A percentile compares a stretch with the other conserved stretches of the same genome.
Evolutionary conservation across 2,113 vertebrate species (phyloP).

Genomic region (Setophaga coronata): DNA sequence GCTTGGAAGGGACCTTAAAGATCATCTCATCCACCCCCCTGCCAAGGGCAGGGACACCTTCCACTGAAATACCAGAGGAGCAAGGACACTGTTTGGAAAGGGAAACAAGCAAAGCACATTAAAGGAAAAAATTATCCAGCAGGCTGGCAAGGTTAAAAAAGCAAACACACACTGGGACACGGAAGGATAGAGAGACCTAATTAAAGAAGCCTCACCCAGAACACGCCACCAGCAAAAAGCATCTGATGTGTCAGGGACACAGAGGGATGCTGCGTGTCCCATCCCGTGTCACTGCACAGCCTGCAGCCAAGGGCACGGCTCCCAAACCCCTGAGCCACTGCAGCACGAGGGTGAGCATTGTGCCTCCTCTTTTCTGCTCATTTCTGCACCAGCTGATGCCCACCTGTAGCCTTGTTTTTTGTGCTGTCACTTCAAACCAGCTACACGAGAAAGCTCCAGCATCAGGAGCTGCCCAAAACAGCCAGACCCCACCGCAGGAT

Average conservation of each 20-base stretch:
- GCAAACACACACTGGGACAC: neutral
- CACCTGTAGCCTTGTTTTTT: neutral
- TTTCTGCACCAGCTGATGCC: neutral
- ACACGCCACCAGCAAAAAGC: neutral
- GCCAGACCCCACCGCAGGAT: neutral
- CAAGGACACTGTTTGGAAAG: neutral
- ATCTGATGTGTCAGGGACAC: neutral
- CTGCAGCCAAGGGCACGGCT: neutral
- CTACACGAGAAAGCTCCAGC: neutral
- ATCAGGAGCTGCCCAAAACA: neutral
- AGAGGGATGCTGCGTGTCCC: neutral
- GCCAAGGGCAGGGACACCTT: neutral
- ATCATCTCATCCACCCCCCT: neutral
- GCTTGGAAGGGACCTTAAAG: neutral
- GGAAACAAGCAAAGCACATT: neutral
- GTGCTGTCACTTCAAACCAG: neutral
- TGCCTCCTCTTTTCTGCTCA: neutral
- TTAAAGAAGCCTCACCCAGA: neutral
- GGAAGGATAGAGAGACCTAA: neutral
- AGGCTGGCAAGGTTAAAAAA: neutral
- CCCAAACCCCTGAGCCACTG: rapidly evolving
- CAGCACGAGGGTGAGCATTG: neutral
- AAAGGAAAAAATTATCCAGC: neutral
- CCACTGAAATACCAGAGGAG: neutral
- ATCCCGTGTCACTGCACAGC: neutral